Evolutionary conservation across 2,888 invertebrate genomes (phyloP).

Genomic region (Onthophagus sagittarius): DNA sequence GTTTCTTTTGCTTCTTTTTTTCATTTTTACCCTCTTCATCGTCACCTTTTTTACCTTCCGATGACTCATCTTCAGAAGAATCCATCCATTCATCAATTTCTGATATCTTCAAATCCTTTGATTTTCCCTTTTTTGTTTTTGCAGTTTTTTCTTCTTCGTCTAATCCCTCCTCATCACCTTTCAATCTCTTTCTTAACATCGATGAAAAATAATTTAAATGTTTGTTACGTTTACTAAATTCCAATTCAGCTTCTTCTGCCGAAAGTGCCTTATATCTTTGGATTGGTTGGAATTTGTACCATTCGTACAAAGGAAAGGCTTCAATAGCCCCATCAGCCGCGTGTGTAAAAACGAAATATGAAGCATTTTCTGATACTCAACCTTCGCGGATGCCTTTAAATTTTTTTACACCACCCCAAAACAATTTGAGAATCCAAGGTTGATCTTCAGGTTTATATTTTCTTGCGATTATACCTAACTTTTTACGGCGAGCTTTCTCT

Average conservation of each 20-base stretch:
- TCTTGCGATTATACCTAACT: slow-evolving; percentile 83
- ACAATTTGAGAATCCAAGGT: slow-evolving; percentile 93
- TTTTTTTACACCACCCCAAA: slow-evolving; percentile 82
- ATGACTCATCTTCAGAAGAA: slow-evolving; percentile 72
- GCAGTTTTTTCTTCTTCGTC: slow-evolving; percentile 63
- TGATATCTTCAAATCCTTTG: slow-evolving; percentile 73
- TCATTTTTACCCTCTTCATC: slow-evolving; percentile 58
- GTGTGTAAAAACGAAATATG: slow-evolving; percentile 97
- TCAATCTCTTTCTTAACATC: slow-evolving; percentile 86
- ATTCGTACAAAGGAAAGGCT: slow-evolving; percentile 92
- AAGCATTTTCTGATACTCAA: slow-evolving; percentile 93
- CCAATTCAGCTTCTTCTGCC: slow-evolving; percentile 97
- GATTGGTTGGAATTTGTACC: slow-evolving; percentile 91
- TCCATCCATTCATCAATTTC: slow-evolving; percentile 95
- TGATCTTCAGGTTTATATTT: slow-evolving; percentile 93
- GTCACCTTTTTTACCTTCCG: slow-evolving; percentile 65
- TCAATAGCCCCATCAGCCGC: slow-evolving; percentile 93
- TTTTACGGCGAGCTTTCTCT: slow-evolving; percentile 90
- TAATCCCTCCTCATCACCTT: slow-evolving; percentile 61
- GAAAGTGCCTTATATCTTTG: slow-evolving; percentile 91
- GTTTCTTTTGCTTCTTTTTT: slow-evolving; percentile 62
- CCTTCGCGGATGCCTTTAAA: slow-evolving; percentile 79
- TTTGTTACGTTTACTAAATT: slow-evolving; percentile 92
- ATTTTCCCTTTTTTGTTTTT: slow-evolving; percentile 60
- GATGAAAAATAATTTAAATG: slow-evolving; percentile 93